phyloP scores from a whole-genome alignment of 2,888 invertebrate species.

The Sympetrum striolatum region DNA sequence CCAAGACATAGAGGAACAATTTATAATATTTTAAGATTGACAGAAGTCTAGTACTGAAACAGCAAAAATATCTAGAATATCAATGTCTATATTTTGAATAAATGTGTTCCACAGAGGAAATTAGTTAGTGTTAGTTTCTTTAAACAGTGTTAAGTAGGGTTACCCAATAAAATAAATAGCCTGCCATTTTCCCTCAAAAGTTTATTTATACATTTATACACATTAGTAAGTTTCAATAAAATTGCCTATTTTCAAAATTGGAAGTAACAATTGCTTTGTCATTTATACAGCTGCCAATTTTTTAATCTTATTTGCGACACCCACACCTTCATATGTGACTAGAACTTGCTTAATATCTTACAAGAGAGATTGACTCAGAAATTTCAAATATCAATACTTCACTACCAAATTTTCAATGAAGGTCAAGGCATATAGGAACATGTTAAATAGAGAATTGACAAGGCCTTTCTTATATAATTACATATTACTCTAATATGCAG shows the following conservation, averaged over 20 bases:
- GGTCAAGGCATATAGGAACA: constrained; percentile 25
- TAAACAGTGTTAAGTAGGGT: no score
- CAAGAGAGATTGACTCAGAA: not conserved
- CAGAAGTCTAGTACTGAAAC: no score
- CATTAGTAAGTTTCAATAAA: not conserved
- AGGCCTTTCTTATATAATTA: constrained; percentile 15
- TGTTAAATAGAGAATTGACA: constrained; percentile 22
- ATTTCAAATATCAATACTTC: not conserved
- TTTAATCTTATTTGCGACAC: not conserved
- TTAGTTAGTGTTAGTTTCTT: no score
- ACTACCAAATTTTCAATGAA: not conserved
- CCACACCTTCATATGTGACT: not conserved
- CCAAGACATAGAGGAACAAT: no score
- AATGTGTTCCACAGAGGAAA: no score
- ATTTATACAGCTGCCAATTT: not conserved
- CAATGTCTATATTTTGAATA: no score
- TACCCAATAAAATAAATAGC: no score
- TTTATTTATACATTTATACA: not conserved
- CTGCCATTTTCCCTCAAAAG: not conserved
- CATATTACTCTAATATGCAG: not conserved
- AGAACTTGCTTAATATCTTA: not conserved
- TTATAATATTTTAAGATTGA: no score
- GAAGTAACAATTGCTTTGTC: not conserved
- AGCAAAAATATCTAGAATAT: no score
- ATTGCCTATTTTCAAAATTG: not conserved